These are phyloP conservation scores for Megalonaias nervosa DNA, from an alignment of 1,140 invertebrate genomes.

Conservation along the genomic window DNA sequence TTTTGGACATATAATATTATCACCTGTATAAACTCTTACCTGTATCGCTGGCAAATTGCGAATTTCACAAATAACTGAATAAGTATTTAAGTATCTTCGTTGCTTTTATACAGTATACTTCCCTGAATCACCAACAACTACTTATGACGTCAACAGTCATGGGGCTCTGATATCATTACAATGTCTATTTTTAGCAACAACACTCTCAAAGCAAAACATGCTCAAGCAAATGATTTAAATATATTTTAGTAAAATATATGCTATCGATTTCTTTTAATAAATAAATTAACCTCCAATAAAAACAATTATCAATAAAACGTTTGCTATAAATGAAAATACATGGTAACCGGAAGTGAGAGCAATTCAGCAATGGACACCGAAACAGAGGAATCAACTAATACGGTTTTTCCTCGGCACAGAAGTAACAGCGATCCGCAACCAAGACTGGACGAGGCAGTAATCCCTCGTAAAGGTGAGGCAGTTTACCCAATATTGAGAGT, in stretches of 20 bases:
- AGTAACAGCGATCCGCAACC: slow-evolving; percentile 61
- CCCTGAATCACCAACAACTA: neutral
- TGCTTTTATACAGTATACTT: slow-evolving; percentile 2
- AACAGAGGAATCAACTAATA: slow-evolving; percentile 53
- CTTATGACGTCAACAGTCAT: slow-evolving; percentile 37
- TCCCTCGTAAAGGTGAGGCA: too few relatives aligned
- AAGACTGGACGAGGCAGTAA: slow-evolving; percentile 30
- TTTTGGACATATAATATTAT: neutral
- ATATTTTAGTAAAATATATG: neutral
- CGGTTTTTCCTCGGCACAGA: slow-evolving; percentile 50
- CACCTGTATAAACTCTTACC: neutral
- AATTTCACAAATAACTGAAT: slow-evolving; percentile 1
- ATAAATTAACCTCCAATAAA: neutral
- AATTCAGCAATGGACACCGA: slow-evolving; percentile 55
- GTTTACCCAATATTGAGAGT: too few relatives aligned
- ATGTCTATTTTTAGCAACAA: slow-evolving; percentile 29
- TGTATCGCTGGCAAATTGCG: too few relatives aligned
- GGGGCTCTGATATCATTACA: slow-evolving; percentile 27
- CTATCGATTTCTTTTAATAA: neutral
- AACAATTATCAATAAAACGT: neutral
- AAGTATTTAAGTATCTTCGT: slow-evolving; percentile 23
- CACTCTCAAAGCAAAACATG: neutral
- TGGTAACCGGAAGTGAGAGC: slow-evolving; percentile 39
- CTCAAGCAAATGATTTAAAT: neutral
- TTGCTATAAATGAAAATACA: slow-evolving; percentile 1